phyloP scores from a whole-genome alignment of 2,113 vertebrate genomes.

The Raja brachyura region DNA sequence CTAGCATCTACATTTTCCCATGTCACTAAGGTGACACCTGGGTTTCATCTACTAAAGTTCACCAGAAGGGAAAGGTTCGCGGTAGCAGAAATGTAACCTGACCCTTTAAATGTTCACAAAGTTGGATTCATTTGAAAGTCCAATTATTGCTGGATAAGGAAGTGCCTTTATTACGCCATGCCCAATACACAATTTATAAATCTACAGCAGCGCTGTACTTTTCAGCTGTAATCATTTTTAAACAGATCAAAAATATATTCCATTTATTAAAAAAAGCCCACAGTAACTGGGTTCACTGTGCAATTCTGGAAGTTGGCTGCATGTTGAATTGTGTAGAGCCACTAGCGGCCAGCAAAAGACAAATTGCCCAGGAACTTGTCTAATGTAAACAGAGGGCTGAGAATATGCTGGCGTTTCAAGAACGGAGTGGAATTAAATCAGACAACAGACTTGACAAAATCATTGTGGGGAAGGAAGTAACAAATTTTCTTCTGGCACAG shows the following conservation, averaged over 20 bases:
- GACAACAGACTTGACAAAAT: slow-evolving; percentile 34
- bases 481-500: slow-evolving; percentile 33
- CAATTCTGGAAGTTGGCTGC: background rate
- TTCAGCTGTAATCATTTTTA: background rate
- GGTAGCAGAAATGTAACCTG: background rate
- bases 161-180: background rate
- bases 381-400: slow-evolving; percentile 16
- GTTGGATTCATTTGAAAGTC: background rate
- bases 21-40: background rate
- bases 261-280: background rate
- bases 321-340: background rate
- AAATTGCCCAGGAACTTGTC: background rate
- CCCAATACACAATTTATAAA: background rate
- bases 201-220: background rate
- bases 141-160: background rate
- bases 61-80: background rate
- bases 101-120: background rate
- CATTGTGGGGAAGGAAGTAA: slow-evolving; percentile 32
- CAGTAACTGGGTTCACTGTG: background rate
- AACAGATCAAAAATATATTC: background rate
- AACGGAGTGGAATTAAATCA: background rate
- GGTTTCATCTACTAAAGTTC: background rate
- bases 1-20: too few relatives aligned
- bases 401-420: background rate
- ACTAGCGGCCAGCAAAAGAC: background rate